Evolutionary conservation across 64 coral and sea anemone genomes (phyloP).

Genomic region (Platygyra sinensis): DNA sequence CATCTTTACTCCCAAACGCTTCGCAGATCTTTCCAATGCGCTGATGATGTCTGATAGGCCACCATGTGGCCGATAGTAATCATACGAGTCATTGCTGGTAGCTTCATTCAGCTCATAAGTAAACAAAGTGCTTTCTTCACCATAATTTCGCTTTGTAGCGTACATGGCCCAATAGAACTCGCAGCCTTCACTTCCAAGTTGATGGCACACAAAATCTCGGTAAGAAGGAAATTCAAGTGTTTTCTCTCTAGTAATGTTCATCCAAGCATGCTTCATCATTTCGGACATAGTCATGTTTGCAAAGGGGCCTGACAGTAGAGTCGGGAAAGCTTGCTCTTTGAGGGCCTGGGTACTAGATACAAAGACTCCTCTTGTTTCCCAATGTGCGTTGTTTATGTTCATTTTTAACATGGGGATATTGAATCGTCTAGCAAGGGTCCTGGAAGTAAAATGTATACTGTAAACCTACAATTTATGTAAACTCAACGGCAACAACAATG

Average conservation of each 20-base stretch:
- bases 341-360: background rate
- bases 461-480: background rate
- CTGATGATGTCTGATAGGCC: background rate
- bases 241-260: slow-evolving; percentile 6
- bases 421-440: background rate
- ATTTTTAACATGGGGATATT: background rate
- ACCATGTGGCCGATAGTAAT: background rate
- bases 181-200: slow-evolving; percentile 22
- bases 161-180: background rate
- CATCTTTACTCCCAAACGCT: background rate
- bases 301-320: background rate
- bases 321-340: slow-evolving; percentile 19
- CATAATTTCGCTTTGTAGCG: background rate
- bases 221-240: background rate
- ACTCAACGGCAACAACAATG: background rate
- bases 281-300: slow-evolving; percentile 2
- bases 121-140: background rate
- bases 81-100: background rate
- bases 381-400: background rate
- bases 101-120: background rate
- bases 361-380: background rate
- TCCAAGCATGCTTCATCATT: background rate
- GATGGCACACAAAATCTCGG: background rate
- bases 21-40: background rate
- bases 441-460: background rate